Percentiles rank a stretch among this genome's conserved stretches.
Evolutionary conservation across 2,888 invertebrate genomes (phyloP).

Genomic region (Merodon equestris): DNA sequence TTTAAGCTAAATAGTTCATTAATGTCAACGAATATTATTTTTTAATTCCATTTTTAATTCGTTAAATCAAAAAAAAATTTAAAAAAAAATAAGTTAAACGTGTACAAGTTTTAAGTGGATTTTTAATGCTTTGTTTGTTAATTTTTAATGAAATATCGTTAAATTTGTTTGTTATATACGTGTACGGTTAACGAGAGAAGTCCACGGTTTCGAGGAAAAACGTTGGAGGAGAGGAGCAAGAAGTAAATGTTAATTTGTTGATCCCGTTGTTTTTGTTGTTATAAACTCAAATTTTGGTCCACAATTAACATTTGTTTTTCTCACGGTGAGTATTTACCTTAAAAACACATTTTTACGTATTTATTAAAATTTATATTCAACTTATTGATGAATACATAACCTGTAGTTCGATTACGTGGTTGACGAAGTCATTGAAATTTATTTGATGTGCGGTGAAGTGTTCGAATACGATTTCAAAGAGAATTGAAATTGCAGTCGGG

Average conservation of each 20-base stretch:
- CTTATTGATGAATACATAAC: too few species aligned
- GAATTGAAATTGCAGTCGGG: background rate
- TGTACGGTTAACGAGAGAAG: slow-evolving; percentile 19
- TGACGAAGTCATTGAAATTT: slow-evolving; percentile 23
- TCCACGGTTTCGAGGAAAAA: background rate
- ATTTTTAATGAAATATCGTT: slow-evolving; percentile 64
- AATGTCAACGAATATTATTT: slow-evolving; percentile 65
- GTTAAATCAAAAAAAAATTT: slow-evolving; percentile 21
- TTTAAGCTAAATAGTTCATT: slow-evolving; percentile 50
- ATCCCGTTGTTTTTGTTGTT: slow-evolving; percentile 67
- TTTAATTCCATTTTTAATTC: slow-evolving; percentile 59
- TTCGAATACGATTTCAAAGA: slow-evolving; percentile 24
- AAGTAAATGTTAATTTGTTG: slow-evolving; percentile 62
- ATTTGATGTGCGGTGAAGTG: slow-evolving; percentile 29
- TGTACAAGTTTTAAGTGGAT: slow-evolving; percentile 60
- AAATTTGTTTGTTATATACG: slow-evolving; percentile 66
- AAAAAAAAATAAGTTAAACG: slow-evolving; percentile 56
- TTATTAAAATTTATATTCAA: too few species aligned
- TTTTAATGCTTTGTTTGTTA: slow-evolving; percentile 63
- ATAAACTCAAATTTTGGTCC: slow-evolving; percentile 65
- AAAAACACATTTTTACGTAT: too few species aligned
- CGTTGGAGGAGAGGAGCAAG: slow-evolving; percentile 19
- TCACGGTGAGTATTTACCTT: slow-evolving; percentile 53
- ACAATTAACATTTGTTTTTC: slow-evolving; percentile 64
- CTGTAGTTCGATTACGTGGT: slow-evolving; percentile 36